Percentiles rank a stretch among this genome's conserved stretches.
These are phyloP conservation scores for Ormyrus labotus DNA, from an alignment of 2,888 invertebrate genomes.

Conservation along the genomic window DNA sequence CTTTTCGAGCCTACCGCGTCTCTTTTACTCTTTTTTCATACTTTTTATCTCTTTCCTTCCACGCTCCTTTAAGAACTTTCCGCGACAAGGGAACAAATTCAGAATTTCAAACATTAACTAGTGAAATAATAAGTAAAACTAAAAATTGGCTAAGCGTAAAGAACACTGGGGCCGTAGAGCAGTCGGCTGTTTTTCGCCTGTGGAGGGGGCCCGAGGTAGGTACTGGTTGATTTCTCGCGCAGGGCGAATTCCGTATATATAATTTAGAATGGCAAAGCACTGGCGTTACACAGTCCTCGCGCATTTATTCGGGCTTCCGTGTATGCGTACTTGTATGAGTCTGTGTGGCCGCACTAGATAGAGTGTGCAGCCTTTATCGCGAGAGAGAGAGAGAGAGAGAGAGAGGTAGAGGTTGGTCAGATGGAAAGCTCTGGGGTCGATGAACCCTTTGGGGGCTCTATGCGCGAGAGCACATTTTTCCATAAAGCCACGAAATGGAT, in stretches of 20 bases:
- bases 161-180: too few species aligned
- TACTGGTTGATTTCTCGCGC: too few species aligned
- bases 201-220: too few species aligned
- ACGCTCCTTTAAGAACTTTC: constrained; percentile 33
- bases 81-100: constrained; percentile 26
- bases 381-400: constrained; percentile 2
- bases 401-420: constrained; percentile 47
- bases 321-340: too few species aligned
- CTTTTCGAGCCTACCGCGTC: background rate
- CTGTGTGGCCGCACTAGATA: too few species aligned
- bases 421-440: constrained; percentile 66
- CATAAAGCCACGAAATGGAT: constrained; percentile 64
- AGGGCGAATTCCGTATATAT: too few species aligned
- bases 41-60: constrained; percentile 9
- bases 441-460: constrained; percentile 29
- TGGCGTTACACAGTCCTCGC: too few species aligned
- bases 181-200: too few species aligned
- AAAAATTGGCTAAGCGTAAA: too few species aligned
- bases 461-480: constrained; percentile 62
- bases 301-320: too few species aligned
- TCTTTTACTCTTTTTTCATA: background rate
- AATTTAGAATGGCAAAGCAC: too few species aligned
- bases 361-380: too few species aligned
- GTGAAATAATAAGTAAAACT: background rate
- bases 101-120: background rate